These are phyloP conservation scores for Halichoeres trimaculatus DNA, from an alignment of 2,113 vertebrate species.

Conservation along the genomic window DNA sequence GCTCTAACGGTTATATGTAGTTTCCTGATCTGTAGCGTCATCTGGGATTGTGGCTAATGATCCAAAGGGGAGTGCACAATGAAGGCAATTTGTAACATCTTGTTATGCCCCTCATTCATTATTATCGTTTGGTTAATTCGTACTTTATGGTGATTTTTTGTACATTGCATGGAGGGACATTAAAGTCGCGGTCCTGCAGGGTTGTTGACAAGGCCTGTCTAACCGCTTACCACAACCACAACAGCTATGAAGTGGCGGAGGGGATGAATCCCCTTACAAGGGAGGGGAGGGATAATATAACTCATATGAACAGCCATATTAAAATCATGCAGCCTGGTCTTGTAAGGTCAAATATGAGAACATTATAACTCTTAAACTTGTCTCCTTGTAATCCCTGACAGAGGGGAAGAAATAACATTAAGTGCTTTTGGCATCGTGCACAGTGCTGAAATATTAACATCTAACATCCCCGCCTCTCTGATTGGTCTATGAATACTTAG, in stretches of 20 bases:
- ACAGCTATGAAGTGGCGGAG: constrained; percentile 29
- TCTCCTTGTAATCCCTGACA: constrained; percentile 57
- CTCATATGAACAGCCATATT: constrained; percentile 53
- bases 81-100: constrained; percentile 65
- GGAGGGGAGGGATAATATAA: constrained; percentile 48
- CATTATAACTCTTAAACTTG: constrained; percentile 65
- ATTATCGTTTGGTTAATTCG: constrained; percentile 56
- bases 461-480: constrained; percentile 27
- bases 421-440: constrained; percentile 52
- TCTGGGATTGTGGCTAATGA: constrained; percentile 70
- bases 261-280: constrained; percentile 32
- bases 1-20: constrained; percentile 47
- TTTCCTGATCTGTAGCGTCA: constrained; percentile 65
- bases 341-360: constrained; percentile 58
- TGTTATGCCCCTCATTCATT: constrained; percentile 60
- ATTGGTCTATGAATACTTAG: constrained; percentile 37
- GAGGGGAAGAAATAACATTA: constrained; percentile 56
- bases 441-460: constrained; percentile 55
- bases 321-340: constrained; percentile 55
- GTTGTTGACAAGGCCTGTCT: constrained; percentile 47
- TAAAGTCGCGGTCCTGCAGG: constrained; percentile 10
- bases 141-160: constrained; percentile 29
- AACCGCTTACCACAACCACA: constrained; percentile 47
- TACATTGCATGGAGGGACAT: constrained; percentile 10
- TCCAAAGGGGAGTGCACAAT: constrained; percentile 55